A percentile compares a stretch with the other conserved stretches of the same genome.
These are phyloP conservation scores for Propithecus coquereli DNA, from an alignment of 2,113 vertebrate species.

Conservation along the genomic window DNA sequence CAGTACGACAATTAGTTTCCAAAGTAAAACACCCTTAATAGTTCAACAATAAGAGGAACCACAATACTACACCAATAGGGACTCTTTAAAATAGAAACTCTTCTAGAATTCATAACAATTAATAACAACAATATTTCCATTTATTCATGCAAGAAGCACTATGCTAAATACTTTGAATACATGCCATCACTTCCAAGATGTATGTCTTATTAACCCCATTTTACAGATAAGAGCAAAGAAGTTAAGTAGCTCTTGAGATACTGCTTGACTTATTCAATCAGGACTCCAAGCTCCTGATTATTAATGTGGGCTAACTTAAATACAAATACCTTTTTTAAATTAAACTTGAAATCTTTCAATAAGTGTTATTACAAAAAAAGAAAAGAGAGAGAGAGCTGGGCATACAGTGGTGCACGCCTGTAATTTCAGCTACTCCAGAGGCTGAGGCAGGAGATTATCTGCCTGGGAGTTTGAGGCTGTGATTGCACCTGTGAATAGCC, in stretches of 20 bases:
- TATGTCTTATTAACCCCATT: background rate
- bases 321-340: background rate
- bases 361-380: background rate
- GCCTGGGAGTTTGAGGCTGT: background rate
- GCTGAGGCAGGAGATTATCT: background rate
- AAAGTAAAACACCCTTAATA: background rate
- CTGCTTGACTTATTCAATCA: background rate
- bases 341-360: background rate
- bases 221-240: background rate
- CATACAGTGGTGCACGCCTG: background rate
- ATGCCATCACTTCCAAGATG: background rate
- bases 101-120: background rate
- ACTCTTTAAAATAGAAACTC: background rate
- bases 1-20: background rate
- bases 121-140: background rate
- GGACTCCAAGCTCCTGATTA: background rate
- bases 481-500: background rate
- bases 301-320: background rate
- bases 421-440: background rate
- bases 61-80: background rate
- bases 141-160: background rate
- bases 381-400: background rate
- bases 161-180: background rate
- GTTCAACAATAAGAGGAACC: background rate
- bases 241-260: background rate